Base-by-base conservation (phyloP, 2,113 vertebrate genomes). In the Nymphicus hollandicus region DNA sequence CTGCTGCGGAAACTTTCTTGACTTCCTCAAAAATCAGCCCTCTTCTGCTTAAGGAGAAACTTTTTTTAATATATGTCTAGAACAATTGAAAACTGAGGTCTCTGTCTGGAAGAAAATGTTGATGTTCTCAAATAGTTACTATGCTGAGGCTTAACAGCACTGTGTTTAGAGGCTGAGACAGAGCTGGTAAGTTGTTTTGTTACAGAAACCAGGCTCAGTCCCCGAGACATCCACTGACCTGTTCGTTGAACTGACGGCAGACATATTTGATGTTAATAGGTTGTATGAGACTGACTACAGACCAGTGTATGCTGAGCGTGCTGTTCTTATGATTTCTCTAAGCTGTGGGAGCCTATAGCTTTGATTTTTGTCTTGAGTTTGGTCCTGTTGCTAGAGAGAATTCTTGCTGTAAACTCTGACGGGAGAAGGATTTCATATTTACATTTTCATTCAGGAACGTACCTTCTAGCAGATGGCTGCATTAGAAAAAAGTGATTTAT, bases 301-400 rank as follows among this genome's bases (percentile, higher is more conserved):
- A n/a, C 0, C 61, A 29, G 24, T 29, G 53, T 7, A 9, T 2
- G 0, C 56, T 78, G 43, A 46, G 10, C 17, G 25, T 6, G 3
- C 33, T 56, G 44, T 39, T 28, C 33, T 39, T 18, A 11, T 3
- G 6, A 37, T 33, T 50, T 28, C 29, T 89, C 16, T 33, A 74
- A 68, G 28, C 20, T 61, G 6, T 31, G n/a, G 13, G 24, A 81
- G 13, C 24, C 13, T 31, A 4, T 16, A 17, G 9, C 50, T 89
- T 81, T 49, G 37, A 46, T 22, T 81, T 82, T 35, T 11, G 2
- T 22, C 50, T 58, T 43, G n/a, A 81, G 13, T 71, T 84, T 73
- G 17, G 11, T 41, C 35, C 19, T 64, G 4, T 50, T 81, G 35
- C 31, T 73, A 55, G 33, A 74, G 43, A 73, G 14, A 63, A 58